Base-by-base conservation (phyloP, 2,113 vertebrate genomes). In the Solenodon paradoxus region DNA sequence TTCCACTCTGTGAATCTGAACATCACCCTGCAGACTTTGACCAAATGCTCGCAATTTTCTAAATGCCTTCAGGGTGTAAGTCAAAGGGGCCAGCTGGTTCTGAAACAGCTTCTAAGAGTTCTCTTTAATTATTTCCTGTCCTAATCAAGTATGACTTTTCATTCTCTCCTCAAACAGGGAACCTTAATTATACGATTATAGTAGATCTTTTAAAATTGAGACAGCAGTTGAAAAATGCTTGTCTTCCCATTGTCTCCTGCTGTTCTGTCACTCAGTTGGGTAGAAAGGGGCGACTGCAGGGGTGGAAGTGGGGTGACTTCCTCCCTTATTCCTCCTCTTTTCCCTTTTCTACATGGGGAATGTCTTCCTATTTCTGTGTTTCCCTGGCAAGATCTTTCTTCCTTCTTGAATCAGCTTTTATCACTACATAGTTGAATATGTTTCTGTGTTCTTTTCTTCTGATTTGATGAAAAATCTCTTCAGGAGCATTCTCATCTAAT, bases 181-280 rank as follows among this genome's bases (percentile, higher is more conserved):
- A 93, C 47, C 19, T 6, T 93, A 77, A 93, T 92, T 92, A 77
- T 72, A 49, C 66, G 87, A 94, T 91, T 92, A 84, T 22, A 66
- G 77, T 24, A 78, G 61, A 81, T 93, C 89, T 95, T 94, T 96
- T 80, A 95, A 92, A 96, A 80, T 87, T 81, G 93, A 96, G 93
- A 59, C 24, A 79, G 79, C 32, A 61, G 85, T 85, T 92, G 45
- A 53, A 92, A 89, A 94, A 63, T 89, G 55, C 68, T 88, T 83
- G 57, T 59, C 19, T 95, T 88, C 55, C 90, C 79, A 51, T 80
- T 95, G 93, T 96, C 91, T 93, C 78, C 17, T 66, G 64, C 32
- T 92, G 59, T 28, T 88, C 90, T 96, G 88, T 91, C 91, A 71
- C 40, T 87, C 64, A 55, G 69, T 24, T n/a, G 13, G 68, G 57